Percentiles rank a stretch among this genome's conserved stretches.
Evolutionary conservation across 2,113 vertebrate species (phyloP).

Genomic region (Salvator merianae): DNA sequence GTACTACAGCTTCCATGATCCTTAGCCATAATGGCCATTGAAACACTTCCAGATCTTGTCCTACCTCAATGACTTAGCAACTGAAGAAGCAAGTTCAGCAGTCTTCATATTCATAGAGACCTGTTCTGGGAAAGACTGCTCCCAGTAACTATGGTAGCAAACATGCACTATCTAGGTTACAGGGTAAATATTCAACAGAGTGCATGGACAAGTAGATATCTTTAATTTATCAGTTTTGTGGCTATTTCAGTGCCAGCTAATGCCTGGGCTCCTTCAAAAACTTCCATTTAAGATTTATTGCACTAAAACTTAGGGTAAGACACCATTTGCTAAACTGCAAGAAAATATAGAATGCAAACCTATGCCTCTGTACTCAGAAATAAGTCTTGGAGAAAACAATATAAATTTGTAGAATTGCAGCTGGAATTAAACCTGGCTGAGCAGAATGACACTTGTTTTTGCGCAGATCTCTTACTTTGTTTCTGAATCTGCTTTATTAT

Average conservation of each 20-base stretch:
- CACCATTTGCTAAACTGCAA: slow-evolving; percentile 40
- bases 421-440: too few species aligned
- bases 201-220: slow-evolving; percentile 68
- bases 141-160: slow-evolving; percentile 75
- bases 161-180: slow-evolving; percentile 74
- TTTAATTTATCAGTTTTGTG: slow-evolving; percentile 47
- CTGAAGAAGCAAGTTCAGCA: not conserved
- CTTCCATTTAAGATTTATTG: slow-evolving; percentile 22
- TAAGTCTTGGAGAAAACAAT: not conserved
- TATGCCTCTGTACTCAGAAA: too few species aligned
- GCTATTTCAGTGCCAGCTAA: slow-evolving; percentile 41
- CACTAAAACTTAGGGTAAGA: slow-evolving; percentile 8
- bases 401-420: not conserved
- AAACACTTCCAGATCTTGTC: not conserved
- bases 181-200: slow-evolving; percentile 47
- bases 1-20: not conserved
- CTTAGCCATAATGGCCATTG: too few species aligned
- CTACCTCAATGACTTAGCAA: not conserved
- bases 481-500: too few species aligned
- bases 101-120: not conserved
- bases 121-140: slow-evolving; percentile 24
- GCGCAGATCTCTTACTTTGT: too few species aligned
- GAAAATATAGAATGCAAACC: slow-evolving; percentile 29
- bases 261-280: slow-evolving; percentile 19
- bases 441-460: too few species aligned